Conservation (phyloP, 2,113 vertebrate species). For the Mionectes macconnelli region DNA sequence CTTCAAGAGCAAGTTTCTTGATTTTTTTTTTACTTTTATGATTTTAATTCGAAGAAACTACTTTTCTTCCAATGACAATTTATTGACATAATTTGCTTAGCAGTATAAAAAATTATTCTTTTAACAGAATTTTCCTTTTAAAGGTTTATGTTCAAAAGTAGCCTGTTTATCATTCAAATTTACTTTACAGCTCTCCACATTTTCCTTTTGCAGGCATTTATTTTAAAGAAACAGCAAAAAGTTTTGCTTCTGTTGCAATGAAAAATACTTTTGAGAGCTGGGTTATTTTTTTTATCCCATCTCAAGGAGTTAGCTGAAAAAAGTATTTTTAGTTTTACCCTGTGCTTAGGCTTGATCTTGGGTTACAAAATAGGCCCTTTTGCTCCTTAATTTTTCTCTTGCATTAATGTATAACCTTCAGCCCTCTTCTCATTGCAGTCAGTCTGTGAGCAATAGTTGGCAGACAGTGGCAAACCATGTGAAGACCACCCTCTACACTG, state of each 20-base stretch:
- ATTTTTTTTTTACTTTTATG: constrained; percentile 19
- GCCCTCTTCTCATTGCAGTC: constrained; percentile 75
- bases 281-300: neutral
- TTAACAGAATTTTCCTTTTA: constrained; percentile 62
- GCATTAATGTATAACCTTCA: neutral
- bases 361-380: neutral
- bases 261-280: constrained; percentile 49
- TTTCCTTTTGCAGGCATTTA: constrained; percentile 59
- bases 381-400: neutral
- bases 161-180: constrained; percentile 41
- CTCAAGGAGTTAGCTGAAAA: constrained; percentile 5
- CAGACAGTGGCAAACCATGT: constrained; percentile 96
- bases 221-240: constrained; percentile 37
- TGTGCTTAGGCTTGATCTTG: neutral
- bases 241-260: constrained; percentile 18
- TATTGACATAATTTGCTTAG: constrained; percentile 61
- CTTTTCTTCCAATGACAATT: constrained; percentile 41
- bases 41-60: constrained; percentile 53
- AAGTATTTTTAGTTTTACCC: constrained; percentile 11
- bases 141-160: constrained; percentile 38
- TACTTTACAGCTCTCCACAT: constrained; percentile 39
- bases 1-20: constrained; percentile 61
- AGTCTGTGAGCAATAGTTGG: constrained; percentile 99
- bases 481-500: constrained; percentile 88
- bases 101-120: constrained; percentile 55